Conservation (phyloP, 92 coral and sea anemone genomes). For the Palythoa grandis region DNA sequence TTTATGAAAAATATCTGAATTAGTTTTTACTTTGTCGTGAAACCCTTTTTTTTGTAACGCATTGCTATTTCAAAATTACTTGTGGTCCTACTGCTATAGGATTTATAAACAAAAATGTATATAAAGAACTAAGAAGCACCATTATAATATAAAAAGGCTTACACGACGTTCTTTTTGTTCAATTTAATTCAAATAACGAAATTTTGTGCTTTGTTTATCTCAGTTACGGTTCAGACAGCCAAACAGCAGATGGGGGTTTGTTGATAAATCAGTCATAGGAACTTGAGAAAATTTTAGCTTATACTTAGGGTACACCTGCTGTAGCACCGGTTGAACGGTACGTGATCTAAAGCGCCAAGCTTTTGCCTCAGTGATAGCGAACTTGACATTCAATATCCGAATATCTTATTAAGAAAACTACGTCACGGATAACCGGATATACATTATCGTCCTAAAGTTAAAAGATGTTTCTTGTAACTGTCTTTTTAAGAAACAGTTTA, state of each 20-base stretch:
- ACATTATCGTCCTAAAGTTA: neutral
- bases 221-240: neutral
- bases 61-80: neutral
- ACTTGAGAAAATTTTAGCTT: neutral
- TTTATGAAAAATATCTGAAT: neutral
- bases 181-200: neutral
- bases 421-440: neutral
- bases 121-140: neutral
- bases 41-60: neutral
- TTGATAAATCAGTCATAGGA: neutral
- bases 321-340: neutral
- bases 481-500: neutral
- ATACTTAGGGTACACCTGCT: neutral
- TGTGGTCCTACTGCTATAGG: constrained; percentile 2
- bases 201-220: neutral
- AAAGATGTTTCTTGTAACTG: neutral
- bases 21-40: neutral
- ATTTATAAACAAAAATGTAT: neutral
- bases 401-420: neutral
- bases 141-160: neutral
- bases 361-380: neutral
- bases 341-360: neutral
- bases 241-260: neutral
- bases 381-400: too few relatives aligned
- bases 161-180: neutral